A percentile compares a stretch with the other conserved stretches of the same genome.
phyloP scores from a whole-genome alignment of 2,113 vertebrate species.

The Callopanchax toddi region DNA sequence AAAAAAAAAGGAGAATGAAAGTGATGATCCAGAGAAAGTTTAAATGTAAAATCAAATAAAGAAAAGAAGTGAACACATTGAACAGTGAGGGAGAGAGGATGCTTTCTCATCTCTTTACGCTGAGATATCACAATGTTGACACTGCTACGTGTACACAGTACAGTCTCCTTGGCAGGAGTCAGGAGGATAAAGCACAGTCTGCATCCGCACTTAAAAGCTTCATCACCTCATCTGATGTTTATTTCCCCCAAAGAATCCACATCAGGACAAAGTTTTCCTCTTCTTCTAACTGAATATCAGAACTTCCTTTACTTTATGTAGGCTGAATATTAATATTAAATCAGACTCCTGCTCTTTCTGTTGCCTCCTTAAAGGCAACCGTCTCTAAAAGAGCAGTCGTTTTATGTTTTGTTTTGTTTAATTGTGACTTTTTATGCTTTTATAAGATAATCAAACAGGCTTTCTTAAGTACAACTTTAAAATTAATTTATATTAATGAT shows the following conservation, averaged over 20 bases:
- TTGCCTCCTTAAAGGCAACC: constrained; percentile 5
- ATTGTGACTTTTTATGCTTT: no score
- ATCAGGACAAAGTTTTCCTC: constrained; percentile 46
- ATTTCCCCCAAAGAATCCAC: constrained; percentile 32
- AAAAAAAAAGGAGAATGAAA: constrained; percentile 1
- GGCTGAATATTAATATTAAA: constrained; percentile 36
- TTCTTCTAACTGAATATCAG: constrained; percentile 58
- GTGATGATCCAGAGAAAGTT: constrained; percentile 9
- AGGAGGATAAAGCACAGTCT: constrained; percentile 37
- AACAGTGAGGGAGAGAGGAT: constrained; percentile 5
- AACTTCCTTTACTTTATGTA: constrained; percentile 27
- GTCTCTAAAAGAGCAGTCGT: not conserved
- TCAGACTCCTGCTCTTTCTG: constrained; percentile 22
- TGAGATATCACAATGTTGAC: constrained; percentile 46
- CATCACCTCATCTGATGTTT: constrained; percentile 56
- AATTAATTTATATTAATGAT: not conserved
- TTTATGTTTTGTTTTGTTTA: not conserved
- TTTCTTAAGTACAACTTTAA: no score
- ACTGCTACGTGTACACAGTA: constrained; percentile 27
- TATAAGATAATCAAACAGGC: no score
- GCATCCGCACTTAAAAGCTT: constrained; percentile 58
- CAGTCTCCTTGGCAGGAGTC: constrained; percentile 48
- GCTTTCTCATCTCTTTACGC: constrained; percentile 30
- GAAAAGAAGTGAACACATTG: constrained; percentile 8
- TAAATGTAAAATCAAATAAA: constrained; percentile 22